Conservation (phyloP, 2,888 invertebrate species). For the Falcaria lacertinaria region DNA sequence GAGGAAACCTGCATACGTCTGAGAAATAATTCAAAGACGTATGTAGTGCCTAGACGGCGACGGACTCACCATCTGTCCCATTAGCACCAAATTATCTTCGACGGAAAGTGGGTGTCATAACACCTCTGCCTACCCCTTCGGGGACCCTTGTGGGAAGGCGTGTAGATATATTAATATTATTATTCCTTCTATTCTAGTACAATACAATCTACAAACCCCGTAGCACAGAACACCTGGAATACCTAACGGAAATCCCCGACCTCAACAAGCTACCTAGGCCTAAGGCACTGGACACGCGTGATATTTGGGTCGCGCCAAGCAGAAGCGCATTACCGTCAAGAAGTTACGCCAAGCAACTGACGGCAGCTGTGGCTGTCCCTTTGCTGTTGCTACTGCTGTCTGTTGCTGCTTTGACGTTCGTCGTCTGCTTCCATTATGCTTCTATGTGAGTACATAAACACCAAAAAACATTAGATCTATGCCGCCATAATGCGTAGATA, state of each 20-base stretch:
- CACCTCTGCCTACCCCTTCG: too few species aligned
- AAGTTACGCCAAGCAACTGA: slow-evolving; percentile 84
- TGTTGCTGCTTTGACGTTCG: slow-evolving; percentile 83
- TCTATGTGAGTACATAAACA: slow-evolving; percentile 86
- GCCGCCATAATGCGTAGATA: too few species aligned
- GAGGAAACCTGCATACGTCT: neutral
- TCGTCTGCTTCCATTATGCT: slow-evolving; percentile 87
- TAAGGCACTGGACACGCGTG: slow-evolving; percentile 31
- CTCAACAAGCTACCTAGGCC: slow-evolving; percentile 30
- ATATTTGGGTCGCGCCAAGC: slow-evolving; percentile 81
- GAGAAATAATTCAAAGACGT: too few species aligned
- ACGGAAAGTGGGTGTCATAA: too few species aligned
- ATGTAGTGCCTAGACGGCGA: too few species aligned
- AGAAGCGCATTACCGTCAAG: slow-evolving; percentile 82
- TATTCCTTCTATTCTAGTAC: slow-evolving; percentile 41
- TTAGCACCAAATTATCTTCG: too few species aligned
- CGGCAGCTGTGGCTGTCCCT: slow-evolving; percentile 85
- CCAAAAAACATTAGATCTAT: too few species aligned
- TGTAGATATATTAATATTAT: neutral
- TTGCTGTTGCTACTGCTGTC: slow-evolving; percentile 83
- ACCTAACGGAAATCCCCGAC: slow-evolving; percentile 46
- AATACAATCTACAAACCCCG: slow-evolving; percentile 62
- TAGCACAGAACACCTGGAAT: slow-evolving; percentile 53
- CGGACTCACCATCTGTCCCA: too few species aligned
- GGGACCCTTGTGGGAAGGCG: neutral